Base-by-base conservation (phyloP, 1,140 invertebrate species). In the Drosophila biarmipes region DNA sequence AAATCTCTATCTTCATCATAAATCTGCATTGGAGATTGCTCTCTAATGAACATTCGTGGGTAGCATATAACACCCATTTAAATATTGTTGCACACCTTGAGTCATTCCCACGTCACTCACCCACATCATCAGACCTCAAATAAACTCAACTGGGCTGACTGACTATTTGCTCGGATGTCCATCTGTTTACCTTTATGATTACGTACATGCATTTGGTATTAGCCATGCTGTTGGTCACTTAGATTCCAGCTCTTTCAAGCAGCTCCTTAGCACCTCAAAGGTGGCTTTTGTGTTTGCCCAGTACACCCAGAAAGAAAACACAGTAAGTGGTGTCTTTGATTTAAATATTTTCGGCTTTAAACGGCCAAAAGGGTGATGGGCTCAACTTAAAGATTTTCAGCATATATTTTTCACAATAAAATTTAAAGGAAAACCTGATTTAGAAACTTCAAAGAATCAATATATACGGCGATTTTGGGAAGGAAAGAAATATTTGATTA, bases 261-360 rank as follows among this genome's bases (percentile, higher is more conserved):
- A 52, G 46, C 71, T 74, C 38, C 51, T 74, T 75, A 75, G 71
- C 72, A 75, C 72, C 46, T 74, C 54, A 37, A 49, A 56, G 38
- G 46, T 56, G 59, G 37, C 21, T 52, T 54, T 61, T 58, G 49
- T 73, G 69, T 72, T 73, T 73, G 56, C 42, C 35, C 2, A 54
- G 67, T 46, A 24, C 24, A 24, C 24, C 24, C 5, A 1, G n/a
- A n/a, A n/a, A 24, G 4, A 2, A 24, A 24, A 24, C 24, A 24
- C 5, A 24, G 24, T 24, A 24, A 24, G 24, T 24, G 24, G 1
- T 24, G 24, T 4, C 24, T 24, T 24, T 24, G 24, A 24, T 24
- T 24, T 5, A 24, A 24, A 24, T 24, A 24, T 24, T 24, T 24
- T 24, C 24, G 3, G 24, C 3, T n/a, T n/a, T n/a, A n/a, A n/a